Conservation (phyloP, 2,888 invertebrate genomes). For the Syritta pipiens region DNA sequence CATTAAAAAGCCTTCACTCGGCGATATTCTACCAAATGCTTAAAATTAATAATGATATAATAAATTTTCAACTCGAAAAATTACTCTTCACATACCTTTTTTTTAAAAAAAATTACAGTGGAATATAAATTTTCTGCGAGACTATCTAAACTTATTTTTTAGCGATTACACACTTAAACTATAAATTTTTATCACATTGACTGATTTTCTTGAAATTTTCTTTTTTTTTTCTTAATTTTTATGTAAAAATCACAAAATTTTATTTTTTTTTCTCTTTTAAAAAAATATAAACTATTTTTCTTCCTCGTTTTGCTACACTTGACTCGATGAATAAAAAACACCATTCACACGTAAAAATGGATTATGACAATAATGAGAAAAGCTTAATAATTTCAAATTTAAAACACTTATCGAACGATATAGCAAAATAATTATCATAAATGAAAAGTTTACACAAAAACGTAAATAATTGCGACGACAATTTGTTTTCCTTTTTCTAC, state of each 20-base stretch:
- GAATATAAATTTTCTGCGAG: slow-evolving; percentile 33
- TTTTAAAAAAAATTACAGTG: slow-evolving; percentile 23
- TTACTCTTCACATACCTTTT: slow-evolving; percentile 34
- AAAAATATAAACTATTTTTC: slow-evolving; percentile 14
- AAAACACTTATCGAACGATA: slow-evolving; percentile 63
- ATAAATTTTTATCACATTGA: not conserved
- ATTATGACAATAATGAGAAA: too few relatives aligned
- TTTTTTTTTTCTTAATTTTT: too few relatives aligned
- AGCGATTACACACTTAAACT: slow-evolving; percentile 42
- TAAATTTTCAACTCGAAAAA: not conserved
- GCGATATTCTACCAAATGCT: too few relatives aligned
- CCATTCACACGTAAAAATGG: too few relatives aligned
- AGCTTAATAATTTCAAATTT: slow-evolving; percentile 48
- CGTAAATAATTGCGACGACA: slow-evolving; percentile 79
- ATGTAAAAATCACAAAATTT: not conserved
- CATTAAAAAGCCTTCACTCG: too few relatives aligned
- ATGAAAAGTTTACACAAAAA: slow-evolving; percentile 75
- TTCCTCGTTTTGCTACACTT: slow-evolving; percentile 35
- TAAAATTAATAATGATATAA: not conserved
- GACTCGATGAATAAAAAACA: not conserved
- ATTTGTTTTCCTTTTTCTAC: slow-evolving; percentile 79
- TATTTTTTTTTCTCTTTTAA: not conserved
- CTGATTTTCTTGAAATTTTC: not conserved
- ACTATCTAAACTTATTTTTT: slow-evolving; percentile 55
- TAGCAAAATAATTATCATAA: slow-evolving; percentile 66